Evolutionary conservation across 2,797 vertebrate genomes (phyloP).

Genomic region (Pterois miles): DNA sequence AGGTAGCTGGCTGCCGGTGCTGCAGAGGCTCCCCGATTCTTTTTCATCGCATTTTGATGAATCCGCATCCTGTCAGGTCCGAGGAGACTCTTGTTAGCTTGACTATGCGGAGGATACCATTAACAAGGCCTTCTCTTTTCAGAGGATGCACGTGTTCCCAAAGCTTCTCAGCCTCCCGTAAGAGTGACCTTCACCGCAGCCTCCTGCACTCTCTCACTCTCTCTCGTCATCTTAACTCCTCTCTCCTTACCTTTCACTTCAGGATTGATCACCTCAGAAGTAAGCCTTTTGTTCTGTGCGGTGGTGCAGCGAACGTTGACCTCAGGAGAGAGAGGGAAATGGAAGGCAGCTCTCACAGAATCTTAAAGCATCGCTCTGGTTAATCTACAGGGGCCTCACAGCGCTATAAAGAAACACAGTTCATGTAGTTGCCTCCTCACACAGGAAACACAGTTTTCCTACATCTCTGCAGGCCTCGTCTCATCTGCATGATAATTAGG

Average conservation of each 20-base stretch:
- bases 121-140: slow-evolving; percentile 20
- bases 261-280: slow-evolving; percentile 76
- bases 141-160: neutral
- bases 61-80: slow-evolving; percentile 47
- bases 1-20: neutral
- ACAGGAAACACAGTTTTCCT: neutral
- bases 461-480: neutral
- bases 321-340: slow-evolving; percentile 56
- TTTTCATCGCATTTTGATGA: slow-evolving; percentile 58
- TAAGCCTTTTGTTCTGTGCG: slow-evolving; percentile 66
- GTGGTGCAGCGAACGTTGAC: slow-evolving; percentile 58
- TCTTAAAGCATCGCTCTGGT: slow-evolving; percentile 48
- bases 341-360: slow-evolving; percentile 51
- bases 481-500: neutral
- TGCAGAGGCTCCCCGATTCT: slow-evolving; percentile 2
- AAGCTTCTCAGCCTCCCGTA: slow-evolving; percentile 11
- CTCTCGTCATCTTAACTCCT: slow-evolving; percentile 28
- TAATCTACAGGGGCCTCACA: slow-evolving; percentile 43
- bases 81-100: slow-evolving; percentile 21
- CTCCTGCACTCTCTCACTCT: slow-evolving; percentile 2
- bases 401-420: slow-evolving; percentile 15
- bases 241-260: slow-evolving; percentile 56
- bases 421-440: slow-evolving; percentile 9
- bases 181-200: slow-evolving; percentile 57
- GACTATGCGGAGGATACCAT: slow-evolving; percentile 5